Evolutionary conservation across 2,113 vertebrate species (phyloP).

Genomic region (Pantherophis guttatus): DNA sequence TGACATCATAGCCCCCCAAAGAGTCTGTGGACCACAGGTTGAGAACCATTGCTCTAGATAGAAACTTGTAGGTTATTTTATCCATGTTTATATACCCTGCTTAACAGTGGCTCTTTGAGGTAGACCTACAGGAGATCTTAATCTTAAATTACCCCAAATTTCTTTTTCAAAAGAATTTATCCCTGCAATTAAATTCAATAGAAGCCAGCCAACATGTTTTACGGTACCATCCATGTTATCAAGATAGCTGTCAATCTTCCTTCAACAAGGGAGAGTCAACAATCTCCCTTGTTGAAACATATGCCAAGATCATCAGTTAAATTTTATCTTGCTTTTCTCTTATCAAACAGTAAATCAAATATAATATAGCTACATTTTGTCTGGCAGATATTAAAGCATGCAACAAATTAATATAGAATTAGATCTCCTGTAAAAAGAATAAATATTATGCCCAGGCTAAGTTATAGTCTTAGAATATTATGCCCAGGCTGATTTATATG

Average conservation of each 20-base stretch:
- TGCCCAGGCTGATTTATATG: neutral
- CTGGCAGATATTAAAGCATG: neutral
- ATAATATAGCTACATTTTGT: neutral
- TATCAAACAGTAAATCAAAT: neutral
- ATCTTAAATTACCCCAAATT: neutral
- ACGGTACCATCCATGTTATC: neutral
- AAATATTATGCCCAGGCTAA: neutral
- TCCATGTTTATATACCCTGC: neutral
- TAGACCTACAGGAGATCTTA: neutral
- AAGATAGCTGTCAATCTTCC: neutral
- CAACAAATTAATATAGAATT: neutral
- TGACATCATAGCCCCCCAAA: too few species aligned
- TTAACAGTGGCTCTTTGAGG: neutral
- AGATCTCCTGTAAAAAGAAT: neutral
- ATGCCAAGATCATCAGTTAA: neutral
- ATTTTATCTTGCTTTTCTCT: neutral
- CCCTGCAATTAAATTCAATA: neutral
- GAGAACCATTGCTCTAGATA: neutral
- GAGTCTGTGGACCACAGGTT: too few species aligned
- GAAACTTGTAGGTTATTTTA: neutral
- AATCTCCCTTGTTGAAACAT: neutral
- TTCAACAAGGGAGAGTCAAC: too few species aligned
- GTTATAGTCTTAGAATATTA: neutral
- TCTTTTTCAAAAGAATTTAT: neutral
- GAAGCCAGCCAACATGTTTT: neutral